phyloP scores from a whole-genome alignment of 2,888 invertebrate genomes.

The Caradrina kadenii region DNA sequence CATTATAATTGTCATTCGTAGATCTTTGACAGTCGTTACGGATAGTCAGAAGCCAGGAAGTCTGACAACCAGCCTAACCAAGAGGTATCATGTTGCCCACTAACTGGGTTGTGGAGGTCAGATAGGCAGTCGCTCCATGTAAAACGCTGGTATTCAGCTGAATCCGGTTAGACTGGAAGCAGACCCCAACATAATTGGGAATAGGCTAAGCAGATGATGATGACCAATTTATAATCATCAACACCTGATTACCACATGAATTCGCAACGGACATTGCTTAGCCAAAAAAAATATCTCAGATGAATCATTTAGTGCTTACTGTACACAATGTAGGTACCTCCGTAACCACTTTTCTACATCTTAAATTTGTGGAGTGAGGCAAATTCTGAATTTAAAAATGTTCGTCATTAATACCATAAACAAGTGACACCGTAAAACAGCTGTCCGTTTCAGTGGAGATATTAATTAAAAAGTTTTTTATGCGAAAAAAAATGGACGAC shows the following conservation, averaged over 20 bases:
- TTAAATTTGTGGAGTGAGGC: slow-evolving; percentile 35
- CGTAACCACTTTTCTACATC: neutral
- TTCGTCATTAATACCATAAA: slow-evolving; percentile 77
- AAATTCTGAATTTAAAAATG: slow-evolving; percentile 64
- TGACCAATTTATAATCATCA: slow-evolving; percentile 1
- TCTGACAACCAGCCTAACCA: no score
- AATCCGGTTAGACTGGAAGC: no score
- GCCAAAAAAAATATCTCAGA: slow-evolving; percentile 19
- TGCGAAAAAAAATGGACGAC: slow-evolving; percentile 72
- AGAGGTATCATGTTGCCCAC: no score
- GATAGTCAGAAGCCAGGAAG: no score
- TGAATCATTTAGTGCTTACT: slow-evolving; percentile 12
- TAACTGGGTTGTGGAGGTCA: no score
- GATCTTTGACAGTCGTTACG: no score
- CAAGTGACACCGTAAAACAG: slow-evolving; percentile 72
- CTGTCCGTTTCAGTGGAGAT: slow-evolving; percentile 78
- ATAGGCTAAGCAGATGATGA: no score
- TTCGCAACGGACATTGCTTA: slow-evolving; percentile 15
- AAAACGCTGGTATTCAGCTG: no score
- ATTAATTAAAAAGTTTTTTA: slow-evolving; percentile 88
- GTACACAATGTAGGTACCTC: neutral
- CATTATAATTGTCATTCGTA: no score
- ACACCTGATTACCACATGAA: slow-evolving; percentile 6
- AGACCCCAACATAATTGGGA: no score
- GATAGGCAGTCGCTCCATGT: no score